Conservation (phyloP, 2,113 vertebrate species). For the Prolemur simus region DNA sequence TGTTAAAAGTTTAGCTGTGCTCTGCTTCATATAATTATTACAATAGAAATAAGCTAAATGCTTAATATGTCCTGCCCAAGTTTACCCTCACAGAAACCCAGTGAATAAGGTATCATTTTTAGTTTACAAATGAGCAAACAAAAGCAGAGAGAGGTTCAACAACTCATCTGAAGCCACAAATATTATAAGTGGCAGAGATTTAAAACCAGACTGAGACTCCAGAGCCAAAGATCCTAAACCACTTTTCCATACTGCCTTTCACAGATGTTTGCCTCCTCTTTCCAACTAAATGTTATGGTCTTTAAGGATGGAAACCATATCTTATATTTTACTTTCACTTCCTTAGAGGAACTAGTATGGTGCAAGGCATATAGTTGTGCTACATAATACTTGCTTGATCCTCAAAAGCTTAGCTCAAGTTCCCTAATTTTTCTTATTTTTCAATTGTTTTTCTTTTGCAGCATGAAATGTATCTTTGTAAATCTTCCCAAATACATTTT, state of each 20-base stretch:
- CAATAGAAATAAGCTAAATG: constrained; percentile 34
- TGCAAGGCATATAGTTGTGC: neutral
- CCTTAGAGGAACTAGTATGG: neutral
- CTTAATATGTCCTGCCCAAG: constrained; percentile 1
- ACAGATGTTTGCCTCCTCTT: neutral
- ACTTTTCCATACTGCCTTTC: neutral
- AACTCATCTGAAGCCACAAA: constrained; percentile 25
- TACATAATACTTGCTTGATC: neutral
- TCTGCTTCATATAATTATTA: constrained; percentile 17
- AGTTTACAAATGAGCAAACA: constrained; percentile 39
- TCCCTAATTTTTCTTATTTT: constrained; percentile 31
- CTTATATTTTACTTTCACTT: constrained; percentile 32
- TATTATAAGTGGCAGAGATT: neutral
- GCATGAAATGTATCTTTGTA: neutral
- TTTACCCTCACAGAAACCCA: constrained; percentile 19
- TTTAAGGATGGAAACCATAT: neutral
- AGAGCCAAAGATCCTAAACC: constrained; percentile 33
- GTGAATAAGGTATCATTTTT: neutral
- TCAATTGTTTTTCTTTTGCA: neutral
- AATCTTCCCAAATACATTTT: neutral
- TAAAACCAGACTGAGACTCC: neutral
- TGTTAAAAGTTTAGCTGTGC: neutral
- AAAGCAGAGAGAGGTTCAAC: neutral
- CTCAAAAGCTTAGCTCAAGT: constrained; percentile 9
- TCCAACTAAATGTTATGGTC: neutral